Evolutionary conservation across 2,888 invertebrate species (phyloP).

Genomic region (Leptinotarsa haldemani): DNA sequence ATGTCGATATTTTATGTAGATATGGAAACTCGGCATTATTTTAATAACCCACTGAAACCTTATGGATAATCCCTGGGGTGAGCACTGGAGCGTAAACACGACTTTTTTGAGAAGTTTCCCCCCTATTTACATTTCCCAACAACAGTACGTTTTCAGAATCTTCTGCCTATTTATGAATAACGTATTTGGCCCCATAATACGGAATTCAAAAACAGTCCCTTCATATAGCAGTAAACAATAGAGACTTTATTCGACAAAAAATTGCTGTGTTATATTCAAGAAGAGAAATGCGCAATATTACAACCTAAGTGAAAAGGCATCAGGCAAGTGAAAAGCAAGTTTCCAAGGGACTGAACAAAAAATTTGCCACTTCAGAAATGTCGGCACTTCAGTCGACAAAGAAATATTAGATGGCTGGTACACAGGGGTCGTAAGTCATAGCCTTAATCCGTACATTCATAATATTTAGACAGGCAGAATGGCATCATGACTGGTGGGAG

Average conservation of each 20-base stretch:
- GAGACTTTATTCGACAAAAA: conserved; percentile 12
- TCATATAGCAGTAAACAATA: conserved; percentile 29
- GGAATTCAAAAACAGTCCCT: conserved; percentile 18
- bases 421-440: conserved; percentile 54
- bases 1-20: too few relatives aligned
- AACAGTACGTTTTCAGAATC: background rate
- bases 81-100: background rate
- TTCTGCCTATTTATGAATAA: background rate
- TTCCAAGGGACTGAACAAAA: conserved; percentile 47
- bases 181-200: conserved; percentile 1
- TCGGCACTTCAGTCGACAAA: conserved; percentile 53
- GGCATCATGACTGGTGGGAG: conserved; percentile 1
- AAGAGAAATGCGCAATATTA: conserved; percentile 47
- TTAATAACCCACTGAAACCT: too few relatives aligned
- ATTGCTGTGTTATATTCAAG: conserved; percentile 18
- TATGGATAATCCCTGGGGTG: too few relatives aligned
- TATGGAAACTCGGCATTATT: too few relatives aligned
- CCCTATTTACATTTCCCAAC: background rate
- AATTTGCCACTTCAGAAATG: conserved; percentile 51
- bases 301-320: conserved; percentile 43
- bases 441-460: conserved; percentile 54
- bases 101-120: background rate
- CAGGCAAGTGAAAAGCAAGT: conserved; percentile 46
- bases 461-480: conserved; percentile 53
- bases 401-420: conserved; percentile 55